Percentiles rank a stretch among this genome's conserved stretches.
These are phyloP conservation scores for Spea hammondii DNA, from an alignment of 2,797 vertebrate species.

Conservation along the genomic window DNA sequence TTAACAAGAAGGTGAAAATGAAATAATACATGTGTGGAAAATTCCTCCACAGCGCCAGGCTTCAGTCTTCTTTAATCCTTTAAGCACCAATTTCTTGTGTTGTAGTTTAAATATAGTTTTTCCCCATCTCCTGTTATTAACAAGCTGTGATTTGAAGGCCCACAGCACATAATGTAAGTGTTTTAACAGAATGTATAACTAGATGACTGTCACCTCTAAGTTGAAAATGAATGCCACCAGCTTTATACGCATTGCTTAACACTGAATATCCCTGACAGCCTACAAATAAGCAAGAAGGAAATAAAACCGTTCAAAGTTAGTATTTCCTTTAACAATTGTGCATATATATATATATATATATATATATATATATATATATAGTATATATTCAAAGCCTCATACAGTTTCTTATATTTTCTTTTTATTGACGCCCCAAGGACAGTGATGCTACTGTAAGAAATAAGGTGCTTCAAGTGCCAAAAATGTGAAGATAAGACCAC, in stretches of 20 bases:
- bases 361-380: background rate
- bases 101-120: slow-evolving; percentile 54
- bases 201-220: slow-evolving; percentile 46
- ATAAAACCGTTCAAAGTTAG: background rate
- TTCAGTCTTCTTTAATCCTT: slow-evolving; percentile 51
- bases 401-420: too few relatives aligned
- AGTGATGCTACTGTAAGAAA: too few relatives aligned
- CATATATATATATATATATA: background rate
- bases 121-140: slow-evolving; percentile 42
- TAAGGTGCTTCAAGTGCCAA: too few relatives aligned
- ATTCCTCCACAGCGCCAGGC: slow-evolving; percentile 52
- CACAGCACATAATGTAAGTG: slow-evolving; percentile 24
- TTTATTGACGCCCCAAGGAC: too few relatives aligned
- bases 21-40: slow-evolving; percentile 60
- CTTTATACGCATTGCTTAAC: slow-evolving; percentile 28
- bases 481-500: too few relatives aligned
- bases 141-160: slow-evolving; percentile 10
- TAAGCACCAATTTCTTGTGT: slow-evolving; percentile 44
- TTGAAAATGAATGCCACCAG: slow-evolving; percentile 47
- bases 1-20: slow-evolving; percentile 53
- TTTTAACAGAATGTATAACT: slow-evolving; percentile 36
- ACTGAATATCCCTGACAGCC: slow-evolving; percentile 13
- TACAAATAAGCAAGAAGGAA: background rate
- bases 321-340: background rate
- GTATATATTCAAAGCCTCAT: too few relatives aligned